These are phyloP conservation scores for Xanthostigma xanthostigma DNA, from an alignment of 2,888 invertebrate species.

Conservation along the genomic window DNA sequence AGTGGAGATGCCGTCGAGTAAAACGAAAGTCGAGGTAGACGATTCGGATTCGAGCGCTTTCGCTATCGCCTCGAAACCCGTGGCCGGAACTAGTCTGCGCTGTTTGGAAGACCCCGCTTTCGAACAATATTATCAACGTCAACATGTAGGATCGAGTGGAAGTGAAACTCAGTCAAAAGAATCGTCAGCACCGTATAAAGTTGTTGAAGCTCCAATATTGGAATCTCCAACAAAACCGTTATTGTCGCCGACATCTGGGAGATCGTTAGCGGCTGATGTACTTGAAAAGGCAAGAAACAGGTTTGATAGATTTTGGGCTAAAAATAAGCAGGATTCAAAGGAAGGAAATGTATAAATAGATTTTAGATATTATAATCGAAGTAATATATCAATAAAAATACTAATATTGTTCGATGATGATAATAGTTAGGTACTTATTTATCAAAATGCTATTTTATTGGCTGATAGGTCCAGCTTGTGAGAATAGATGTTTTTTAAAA, in stretches of 20 bases:
- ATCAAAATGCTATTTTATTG: too few relatives aligned
- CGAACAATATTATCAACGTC: conserved; percentile 17
- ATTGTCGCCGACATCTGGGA: conserved; percentile 23
- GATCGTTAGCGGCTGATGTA: conserved; percentile 53
- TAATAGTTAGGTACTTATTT: too few relatives aligned
- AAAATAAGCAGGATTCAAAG: conserved; percentile 38
- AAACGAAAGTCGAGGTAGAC: conserved; percentile 13
- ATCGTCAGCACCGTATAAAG: conserved; percentile 21
- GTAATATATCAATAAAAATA: too few relatives aligned
- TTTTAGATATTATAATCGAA: too few relatives aligned
- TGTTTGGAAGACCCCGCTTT: conserved; percentile 40
- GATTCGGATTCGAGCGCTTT: conserved; percentile 14
- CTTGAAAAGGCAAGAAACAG: conserved; percentile 68
- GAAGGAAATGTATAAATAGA: not conserved
- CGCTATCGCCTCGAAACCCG: conserved; percentile 20
- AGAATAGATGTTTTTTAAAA: too few relatives aligned
- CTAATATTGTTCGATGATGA: too few relatives aligned
- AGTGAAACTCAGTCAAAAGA: conserved; percentile 12
- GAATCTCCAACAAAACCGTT: conserved; percentile 13
- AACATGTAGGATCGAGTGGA: conserved; percentile 5
- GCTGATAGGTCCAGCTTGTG: too few relatives aligned
- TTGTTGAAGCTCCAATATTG: conserved; percentile 25
- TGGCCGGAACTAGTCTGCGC: conserved; percentile 33
- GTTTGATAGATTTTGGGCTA: conserved; percentile 76
- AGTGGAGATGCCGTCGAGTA: conserved; percentile 10